Evolutionary conservation across 2,888 invertebrate genomes (phyloP).

Genomic region (Caenorhabditis drosophilae): DNA sequence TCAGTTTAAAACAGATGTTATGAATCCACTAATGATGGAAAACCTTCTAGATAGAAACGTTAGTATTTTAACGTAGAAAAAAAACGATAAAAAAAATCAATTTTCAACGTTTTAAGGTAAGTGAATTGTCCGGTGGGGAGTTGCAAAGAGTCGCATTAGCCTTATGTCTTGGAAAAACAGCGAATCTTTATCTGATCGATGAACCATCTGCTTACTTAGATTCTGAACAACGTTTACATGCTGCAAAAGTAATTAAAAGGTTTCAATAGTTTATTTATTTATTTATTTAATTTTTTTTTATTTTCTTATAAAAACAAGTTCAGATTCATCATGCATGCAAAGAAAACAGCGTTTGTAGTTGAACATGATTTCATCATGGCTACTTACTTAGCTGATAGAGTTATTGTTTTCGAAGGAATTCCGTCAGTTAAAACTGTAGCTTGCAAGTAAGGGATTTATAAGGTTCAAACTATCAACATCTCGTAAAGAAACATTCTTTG

Average conservation of each 20-base stretch:
- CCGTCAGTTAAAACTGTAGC: slow-evolving; percentile 89
- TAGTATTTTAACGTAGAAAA: too few relatives aligned
- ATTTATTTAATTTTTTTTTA: slow-evolving; percentile 1
- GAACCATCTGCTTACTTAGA: slow-evolving; percentile 98
- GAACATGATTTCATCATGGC: slow-evolving; percentile 99
- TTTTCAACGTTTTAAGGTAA: slow-evolving; percentile 72
- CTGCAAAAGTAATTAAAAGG: slow-evolving; percentile 98
- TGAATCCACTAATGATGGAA: slow-evolving; percentile 77
- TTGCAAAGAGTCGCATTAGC: slow-evolving; percentile 95
- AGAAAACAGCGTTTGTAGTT: slow-evolving; percentile 98
- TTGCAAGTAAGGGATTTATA: slow-evolving; percentile 74
- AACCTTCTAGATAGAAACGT: slow-evolving; percentile 54
- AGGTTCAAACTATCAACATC: too few relatives aligned
- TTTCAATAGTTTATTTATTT: not conserved
- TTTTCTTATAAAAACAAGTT: not conserved
- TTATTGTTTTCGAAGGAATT: slow-evolving; percentile 94
- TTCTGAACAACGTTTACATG: slow-evolving; percentile 98
- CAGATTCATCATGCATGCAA: slow-evolving; percentile 93
- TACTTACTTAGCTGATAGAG: slow-evolving; percentile 94
- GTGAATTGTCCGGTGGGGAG: slow-evolving; percentile 98
- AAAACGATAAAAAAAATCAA: not conserved
- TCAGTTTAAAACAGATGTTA: slow-evolving; percentile 94
- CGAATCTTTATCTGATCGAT: slow-evolving; percentile 97
- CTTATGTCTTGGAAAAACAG: slow-evolving; percentile 95
- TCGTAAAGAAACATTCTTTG: not conserved